Evolutionary conservation across 2,113 vertebrate species (phyloP).

Genomic region (Globicephala melas): DNA sequence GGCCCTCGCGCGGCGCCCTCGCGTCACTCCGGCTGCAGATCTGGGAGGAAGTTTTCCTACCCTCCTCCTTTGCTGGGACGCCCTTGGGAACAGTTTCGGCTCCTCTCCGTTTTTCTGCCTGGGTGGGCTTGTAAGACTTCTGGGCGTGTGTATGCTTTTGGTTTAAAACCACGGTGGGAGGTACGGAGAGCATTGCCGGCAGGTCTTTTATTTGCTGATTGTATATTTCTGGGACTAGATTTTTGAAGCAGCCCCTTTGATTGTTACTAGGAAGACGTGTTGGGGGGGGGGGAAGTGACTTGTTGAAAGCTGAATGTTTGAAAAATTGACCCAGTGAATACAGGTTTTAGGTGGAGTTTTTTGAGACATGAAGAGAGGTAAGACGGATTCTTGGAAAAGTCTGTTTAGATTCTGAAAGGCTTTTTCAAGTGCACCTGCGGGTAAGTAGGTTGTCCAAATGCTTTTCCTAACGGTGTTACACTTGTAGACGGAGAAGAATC

Average conservation of each 20-base stretch:
- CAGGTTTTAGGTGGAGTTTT: not conserved
- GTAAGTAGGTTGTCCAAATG: not conserved
- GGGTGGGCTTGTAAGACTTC: not conserved
- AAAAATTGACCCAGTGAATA: not conserved
- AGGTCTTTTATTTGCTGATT: not conserved
- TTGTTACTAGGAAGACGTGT: not conserved
- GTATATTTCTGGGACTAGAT: not conserved
- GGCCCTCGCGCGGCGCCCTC: not conserved
- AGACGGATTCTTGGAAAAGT: not conserved
- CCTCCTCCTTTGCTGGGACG: not conserved
- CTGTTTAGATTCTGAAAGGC: not conserved
- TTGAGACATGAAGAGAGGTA: not conserved
- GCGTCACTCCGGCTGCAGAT: not conserved
- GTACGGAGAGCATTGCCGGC: not conserved
- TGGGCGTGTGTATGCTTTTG: not conserved
- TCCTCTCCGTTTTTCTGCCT: not conserved
- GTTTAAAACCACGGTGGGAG: not conserved
- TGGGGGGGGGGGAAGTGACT: accelerated
- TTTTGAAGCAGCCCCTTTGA: not conserved
- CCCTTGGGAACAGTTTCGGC: not conserved
- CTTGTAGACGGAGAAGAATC: not conserved
- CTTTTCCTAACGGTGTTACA: not conserved
- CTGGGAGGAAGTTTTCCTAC: not conserved
- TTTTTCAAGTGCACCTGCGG: not conserved
- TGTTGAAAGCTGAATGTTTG: not conserved